phyloP scores from a whole-genome alignment of 2,888 invertebrate species.

The Parnassius apollo region DNA sequence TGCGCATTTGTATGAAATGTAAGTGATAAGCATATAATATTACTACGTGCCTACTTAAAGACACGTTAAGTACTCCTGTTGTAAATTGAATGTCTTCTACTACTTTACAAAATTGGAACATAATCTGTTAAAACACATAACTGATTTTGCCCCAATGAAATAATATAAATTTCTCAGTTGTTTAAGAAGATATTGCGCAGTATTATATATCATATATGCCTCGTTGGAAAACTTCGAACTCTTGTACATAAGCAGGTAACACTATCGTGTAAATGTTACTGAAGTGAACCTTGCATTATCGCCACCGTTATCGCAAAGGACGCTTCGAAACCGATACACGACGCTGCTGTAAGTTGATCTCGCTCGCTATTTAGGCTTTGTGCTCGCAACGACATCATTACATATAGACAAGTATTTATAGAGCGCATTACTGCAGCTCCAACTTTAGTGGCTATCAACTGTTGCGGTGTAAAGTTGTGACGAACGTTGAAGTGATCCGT shows the following conservation, averaged over 20 bases:
- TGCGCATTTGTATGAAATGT: no score
- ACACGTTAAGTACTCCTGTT: no score
- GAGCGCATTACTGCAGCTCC: conserved; percentile 30
- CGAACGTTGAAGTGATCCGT: conserved; percentile 26
- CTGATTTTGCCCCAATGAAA: no score
- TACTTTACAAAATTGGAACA: no score
- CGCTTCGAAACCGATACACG: conserved; percentile 41
- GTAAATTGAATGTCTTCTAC: no score
- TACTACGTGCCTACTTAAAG: no score
- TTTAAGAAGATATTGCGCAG: no score
- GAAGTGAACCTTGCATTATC: conserved; percentile 64
- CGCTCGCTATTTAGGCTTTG: conserved; percentile 31
- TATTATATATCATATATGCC: not conserved
- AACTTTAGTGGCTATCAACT: conserved; percentile 23
- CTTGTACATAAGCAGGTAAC: conserved; percentile 37
- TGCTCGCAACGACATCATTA: conserved; percentile 8
- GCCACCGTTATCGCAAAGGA: conserved; percentile 59
- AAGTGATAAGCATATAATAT: no score
- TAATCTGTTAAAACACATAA: no score
- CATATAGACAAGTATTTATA: conserved; percentile 25
- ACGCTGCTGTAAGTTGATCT: conserved; percentile 57
- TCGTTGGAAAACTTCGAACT: conserved; percentile 25
- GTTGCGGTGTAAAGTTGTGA: conserved; percentile 21
- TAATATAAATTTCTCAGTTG: no score
- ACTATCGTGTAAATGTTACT: conserved; percentile 64